A percentile compares a stretch with the other conserved stretches of the same genome.
These are phyloP conservation scores for Novumbra hubbsi DNA, from an alignment of 2,797 vertebrate genomes.

Conservation along the genomic window DNA sequence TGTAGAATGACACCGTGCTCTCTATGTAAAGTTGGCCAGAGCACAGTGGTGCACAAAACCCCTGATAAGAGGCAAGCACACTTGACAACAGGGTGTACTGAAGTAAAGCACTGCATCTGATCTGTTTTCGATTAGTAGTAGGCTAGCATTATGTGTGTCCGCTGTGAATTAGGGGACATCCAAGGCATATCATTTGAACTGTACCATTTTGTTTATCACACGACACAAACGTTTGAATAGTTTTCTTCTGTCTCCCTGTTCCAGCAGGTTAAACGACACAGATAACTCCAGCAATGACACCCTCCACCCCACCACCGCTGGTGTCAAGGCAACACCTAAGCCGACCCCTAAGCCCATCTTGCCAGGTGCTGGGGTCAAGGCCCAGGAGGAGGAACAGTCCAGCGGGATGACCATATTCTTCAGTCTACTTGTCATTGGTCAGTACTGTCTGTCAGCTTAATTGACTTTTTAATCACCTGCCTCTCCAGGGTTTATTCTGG, in stretches of 20 bases:
- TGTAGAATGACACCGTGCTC: not conserved
- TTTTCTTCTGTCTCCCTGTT: constrained; percentile 9
- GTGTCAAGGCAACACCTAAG: constrained; percentile 72
- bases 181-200: not conserved
- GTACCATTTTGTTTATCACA: not conserved
- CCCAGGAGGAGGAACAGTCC: constrained; percentile 97
- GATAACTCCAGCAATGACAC: constrained; percentile 79
- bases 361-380: constrained; percentile 90
- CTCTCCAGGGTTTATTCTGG: no score
- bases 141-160: not conserved
- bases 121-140: no score
- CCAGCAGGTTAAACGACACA: constrained; percentile 80
- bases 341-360: constrained; percentile 90
- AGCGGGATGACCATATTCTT: constrained; percentile 98
- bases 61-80: not conserved
- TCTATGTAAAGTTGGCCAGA: not conserved
- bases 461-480: not conserved
- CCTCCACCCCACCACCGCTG: constrained; percentile 67
- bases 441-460: constrained; percentile 31
- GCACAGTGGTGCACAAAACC: not conserved
- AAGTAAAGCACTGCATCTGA: no score
- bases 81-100: not conserved
- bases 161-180: not conserved
- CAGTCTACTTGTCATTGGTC: constrained; percentile 94
- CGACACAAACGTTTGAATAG: not conserved